A percentile compares a stretch with the other conserved stretches of the same genome.
These are phyloP conservation scores for Semaprochilodus insignis DNA, from an alignment of 2,797 vertebrate species.

Conservation along the genomic window DNA sequence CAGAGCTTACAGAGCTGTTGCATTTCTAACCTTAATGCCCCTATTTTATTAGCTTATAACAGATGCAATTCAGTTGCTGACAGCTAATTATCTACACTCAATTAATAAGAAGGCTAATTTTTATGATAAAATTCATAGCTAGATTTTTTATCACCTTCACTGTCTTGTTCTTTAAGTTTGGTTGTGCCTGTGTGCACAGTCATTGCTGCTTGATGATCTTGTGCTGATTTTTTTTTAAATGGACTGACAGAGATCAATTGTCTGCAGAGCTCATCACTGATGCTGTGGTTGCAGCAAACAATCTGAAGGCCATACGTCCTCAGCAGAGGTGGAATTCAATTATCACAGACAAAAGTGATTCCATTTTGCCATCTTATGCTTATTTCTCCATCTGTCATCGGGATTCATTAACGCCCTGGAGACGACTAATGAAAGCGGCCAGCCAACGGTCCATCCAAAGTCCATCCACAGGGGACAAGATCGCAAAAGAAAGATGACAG, in stretches of 20 bases:
- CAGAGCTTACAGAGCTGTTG: too few species aligned
- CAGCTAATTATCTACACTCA: too few species aligned
- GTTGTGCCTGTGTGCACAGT: not conserved
- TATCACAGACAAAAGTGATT: constrained; percentile 45
- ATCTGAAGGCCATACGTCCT: constrained; percentile 45
- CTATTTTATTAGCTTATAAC: too few species aligned
- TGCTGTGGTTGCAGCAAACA: constrained; percentile 13
- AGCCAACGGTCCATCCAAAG: not conserved
- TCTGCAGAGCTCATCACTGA: not conserved
- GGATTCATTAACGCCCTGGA: constrained; percentile 53
- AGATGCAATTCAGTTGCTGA: too few species aligned
- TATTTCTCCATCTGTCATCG: constrained; percentile 52
- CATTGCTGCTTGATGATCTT: constrained; percentile 8
- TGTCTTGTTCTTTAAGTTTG: too few species aligned
- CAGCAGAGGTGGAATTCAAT: constrained; percentile 58
- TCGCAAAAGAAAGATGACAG: constrained; percentile 1
- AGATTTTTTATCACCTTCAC: too few species aligned
- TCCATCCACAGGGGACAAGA: not conserved
- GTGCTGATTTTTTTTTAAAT: not conserved
- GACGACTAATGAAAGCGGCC: constrained; percentile 47
- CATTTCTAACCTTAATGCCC: too few species aligned
- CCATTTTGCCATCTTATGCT: constrained; percentile 27
- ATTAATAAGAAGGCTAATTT: too few species aligned
- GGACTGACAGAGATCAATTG: not conserved
- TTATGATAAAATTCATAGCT: too few species aligned